Base-by-base conservation (phyloP, 2,113 vertebrate species). In the Esox niger region DNA sequence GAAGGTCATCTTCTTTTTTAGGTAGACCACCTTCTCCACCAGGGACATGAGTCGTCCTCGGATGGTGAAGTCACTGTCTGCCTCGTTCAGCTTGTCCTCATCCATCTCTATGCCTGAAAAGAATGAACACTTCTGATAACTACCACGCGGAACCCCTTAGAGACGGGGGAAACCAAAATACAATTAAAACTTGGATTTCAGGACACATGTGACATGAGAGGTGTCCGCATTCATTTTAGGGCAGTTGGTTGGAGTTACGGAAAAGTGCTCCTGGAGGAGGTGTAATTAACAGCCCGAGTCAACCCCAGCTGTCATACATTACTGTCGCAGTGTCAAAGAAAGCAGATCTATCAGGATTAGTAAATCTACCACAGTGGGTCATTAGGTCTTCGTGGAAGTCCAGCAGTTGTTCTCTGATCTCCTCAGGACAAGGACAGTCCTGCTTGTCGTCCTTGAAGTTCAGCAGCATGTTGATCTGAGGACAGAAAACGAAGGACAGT, bases 331-430 rank as follows among this genome's bases (percentile, higher is more conserved):
- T n/a, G n/a, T n/a, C n/a, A n/a, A n/a, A n/a, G n/a, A n/a, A n/a
- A n/a, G n/a, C n/a, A n/a, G n/a, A n/a, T n/a, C n/a, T 26, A 17
- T 13, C 2, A 7, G 2, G 13, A 7, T 21, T 1, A 46, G 1
- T 3, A 49, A 20, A 49, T 20, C 76, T 91, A 98, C 96, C 96
- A 86, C 96, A 98, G 71, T 98, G 96, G 46, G 90, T 90, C 96
- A 98, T 98, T 66, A 98, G 83, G 76, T 98, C 96, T 74, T 96
- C 93, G 7, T 98, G 96, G 79, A 98, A 98, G 82, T 98, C 94
- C 11, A 97, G 75, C 31, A 98, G 92, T 20, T 96, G 94, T 68
- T 97, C 95, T 54, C 91, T 82, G 80, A 98, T 95, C 85, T 93
- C 92, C 71, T 95, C 92, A 1, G 96, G 93, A 79, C 95, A 98